These are phyloP conservation scores for Ferdinandea cuprea DNA, from an alignment of 2,888 invertebrate species.

Conservation along the genomic window DNA sequence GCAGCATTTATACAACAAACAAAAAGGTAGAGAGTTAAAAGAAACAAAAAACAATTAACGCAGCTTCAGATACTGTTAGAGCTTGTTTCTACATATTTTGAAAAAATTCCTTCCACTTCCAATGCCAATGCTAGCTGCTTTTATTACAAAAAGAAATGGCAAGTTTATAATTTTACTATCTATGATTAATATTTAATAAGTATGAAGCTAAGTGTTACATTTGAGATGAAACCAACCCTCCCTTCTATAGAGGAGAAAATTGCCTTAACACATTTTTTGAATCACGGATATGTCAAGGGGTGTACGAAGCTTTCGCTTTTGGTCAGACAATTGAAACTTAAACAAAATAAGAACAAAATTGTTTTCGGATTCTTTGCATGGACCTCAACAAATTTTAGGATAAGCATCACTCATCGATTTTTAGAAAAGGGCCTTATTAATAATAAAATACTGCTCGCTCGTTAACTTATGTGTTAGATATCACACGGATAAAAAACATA, in stretches of 20 bases:
- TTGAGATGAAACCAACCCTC: no score
- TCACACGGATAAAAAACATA: no score
- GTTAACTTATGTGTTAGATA: no score
- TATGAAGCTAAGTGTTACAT: no score
- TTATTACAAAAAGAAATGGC: constrained; percentile 43
- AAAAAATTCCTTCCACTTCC: not conserved
- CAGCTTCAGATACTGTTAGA: no score
- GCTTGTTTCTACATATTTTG: no score
- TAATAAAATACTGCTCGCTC: no score
- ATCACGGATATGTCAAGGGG: not conserved
- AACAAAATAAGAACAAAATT: constrained; percentile 52
- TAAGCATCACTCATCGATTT: constrained; percentile 57
- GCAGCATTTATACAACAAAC: no score
- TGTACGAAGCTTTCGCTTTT: constrained; percentile 8
- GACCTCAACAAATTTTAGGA: constrained; percentile 38
- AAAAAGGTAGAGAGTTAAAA: no score
- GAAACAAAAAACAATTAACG: no score
- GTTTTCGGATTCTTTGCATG: constrained; percentile 49
- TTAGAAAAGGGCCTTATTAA: constrained; percentile 14
- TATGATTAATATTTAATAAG: no score
- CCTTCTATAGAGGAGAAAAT: constrained; percentile 76
- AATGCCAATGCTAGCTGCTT: constrained; percentile 2
- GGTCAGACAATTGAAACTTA: constrained; percentile 61
- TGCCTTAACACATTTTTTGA: constrained; percentile 69
- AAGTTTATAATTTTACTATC: constrained; percentile 67